phyloP scores from a whole-genome alignment of 2,888 invertebrate species.

The Subacronicta megacephala region DNA sequence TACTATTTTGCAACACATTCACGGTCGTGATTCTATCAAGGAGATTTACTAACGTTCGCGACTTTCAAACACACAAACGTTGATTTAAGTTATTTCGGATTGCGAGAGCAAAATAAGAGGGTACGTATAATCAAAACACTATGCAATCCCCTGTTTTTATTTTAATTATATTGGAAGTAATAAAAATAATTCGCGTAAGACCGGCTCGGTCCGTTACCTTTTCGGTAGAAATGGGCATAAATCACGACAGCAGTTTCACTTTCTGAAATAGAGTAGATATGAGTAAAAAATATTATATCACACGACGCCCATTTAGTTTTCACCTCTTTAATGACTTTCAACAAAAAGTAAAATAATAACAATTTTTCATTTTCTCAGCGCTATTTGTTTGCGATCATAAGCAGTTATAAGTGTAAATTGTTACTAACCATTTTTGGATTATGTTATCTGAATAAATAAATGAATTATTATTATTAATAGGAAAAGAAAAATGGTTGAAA shows the following conservation, averaged over 20 bases:
- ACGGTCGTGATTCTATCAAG: constrained; percentile 69
- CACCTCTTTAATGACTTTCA: constrained; percentile 16
- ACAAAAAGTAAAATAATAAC: constrained; percentile 26
- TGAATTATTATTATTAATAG: too few relatives aligned
- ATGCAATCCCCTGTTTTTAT: background rate
- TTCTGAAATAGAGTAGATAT: constrained; percentile 28
- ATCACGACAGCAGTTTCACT: constrained; percentile 41
- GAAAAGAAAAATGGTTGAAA: too few relatives aligned
- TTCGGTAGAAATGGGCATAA: constrained; percentile 16
- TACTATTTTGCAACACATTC: constrained; percentile 69
- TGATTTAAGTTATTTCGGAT: constrained; percentile 56
- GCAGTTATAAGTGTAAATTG: too few relatives aligned
- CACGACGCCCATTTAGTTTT: constrained; percentile 31
- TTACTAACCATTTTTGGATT: too few relatives aligned
- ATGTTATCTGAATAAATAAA: too few relatives aligned
- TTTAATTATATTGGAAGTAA: background rate
- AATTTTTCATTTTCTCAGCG: constrained; percentile 21
- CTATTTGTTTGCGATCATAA: constrained; percentile 2
- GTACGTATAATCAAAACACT: constrained; percentile 55
- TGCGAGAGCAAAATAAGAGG: constrained; percentile 47
- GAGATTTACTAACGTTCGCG: constrained; percentile 54
- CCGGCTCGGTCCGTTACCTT: constrained; percentile 11
- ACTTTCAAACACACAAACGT: constrained; percentile 57
- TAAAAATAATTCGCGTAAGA: constrained; percentile 9
- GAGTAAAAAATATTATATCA: constrained; percentile 40